phyloP scores from a whole-genome alignment of 2,113 vertebrate species.

The Pollachius pollachius region DNA sequence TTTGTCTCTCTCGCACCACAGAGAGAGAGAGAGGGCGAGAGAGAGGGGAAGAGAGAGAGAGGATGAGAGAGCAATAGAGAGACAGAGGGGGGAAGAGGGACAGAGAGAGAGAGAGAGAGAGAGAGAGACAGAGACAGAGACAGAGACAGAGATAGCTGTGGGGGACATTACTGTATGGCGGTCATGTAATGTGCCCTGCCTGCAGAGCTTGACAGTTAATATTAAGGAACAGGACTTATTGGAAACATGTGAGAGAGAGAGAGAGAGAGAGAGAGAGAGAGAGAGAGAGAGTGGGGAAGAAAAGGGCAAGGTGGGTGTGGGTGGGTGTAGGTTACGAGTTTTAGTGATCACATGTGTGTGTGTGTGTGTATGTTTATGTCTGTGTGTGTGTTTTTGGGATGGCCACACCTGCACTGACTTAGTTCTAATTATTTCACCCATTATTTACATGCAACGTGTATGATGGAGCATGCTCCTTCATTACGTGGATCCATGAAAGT shows the following conservation, averaged over 20 bases:
- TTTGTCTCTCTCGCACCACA: conserved; percentile 20
- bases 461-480: no score
- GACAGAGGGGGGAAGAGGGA: no score
- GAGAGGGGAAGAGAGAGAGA: no score
- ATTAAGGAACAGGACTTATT: conserved; percentile 48
- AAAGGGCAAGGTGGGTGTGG: background rate
- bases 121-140: no score
- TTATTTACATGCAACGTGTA: no score
- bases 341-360: conserved; percentile 1
- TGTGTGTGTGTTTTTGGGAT: background rate
- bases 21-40: no score
- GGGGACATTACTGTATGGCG: conserved; percentile 61
- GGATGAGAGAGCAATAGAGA: no score
- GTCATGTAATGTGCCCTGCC: conserved; percentile 7
- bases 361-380: background rate
- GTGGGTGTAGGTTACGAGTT: background rate
- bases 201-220: conserved; percentile 59
- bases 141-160: conserved; percentile 44
- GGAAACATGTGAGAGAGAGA: background rate
- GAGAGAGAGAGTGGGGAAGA: background rate
- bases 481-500: no score
- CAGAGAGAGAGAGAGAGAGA: no score
- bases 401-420: no score
- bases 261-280: background rate
- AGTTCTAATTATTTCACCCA: no score